Percentiles rank a stretch among this genome's conserved stretches.
These are phyloP conservation scores for Notolepis coatsorum DNA, from an alignment of 2,797 vertebrate species.

Conservation along the genomic window DNA sequence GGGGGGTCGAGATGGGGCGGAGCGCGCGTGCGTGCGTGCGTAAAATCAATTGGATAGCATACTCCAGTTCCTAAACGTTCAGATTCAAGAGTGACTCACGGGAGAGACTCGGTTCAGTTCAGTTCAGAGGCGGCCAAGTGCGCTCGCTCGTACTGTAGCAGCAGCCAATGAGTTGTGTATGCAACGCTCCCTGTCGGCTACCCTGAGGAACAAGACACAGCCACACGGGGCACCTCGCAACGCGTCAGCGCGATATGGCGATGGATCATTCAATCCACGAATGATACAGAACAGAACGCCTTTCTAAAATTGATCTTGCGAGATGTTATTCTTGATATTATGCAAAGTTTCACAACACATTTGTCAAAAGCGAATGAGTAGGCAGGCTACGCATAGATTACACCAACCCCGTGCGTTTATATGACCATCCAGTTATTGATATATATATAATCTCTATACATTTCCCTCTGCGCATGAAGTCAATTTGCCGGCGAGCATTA, in stretches of 20 bases:
- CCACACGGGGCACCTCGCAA: constrained; percentile 16
- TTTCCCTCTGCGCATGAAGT: constrained; percentile 28
- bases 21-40: not conserved
- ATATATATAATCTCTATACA: constrained; percentile 12
- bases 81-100: constrained; percentile 51
- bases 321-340: constrained; percentile 52
- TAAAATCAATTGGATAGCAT: constrained; percentile 27
- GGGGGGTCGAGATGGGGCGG: not conserved
- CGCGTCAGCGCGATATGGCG: constrained; percentile 44
- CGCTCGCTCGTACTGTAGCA: constrained; percentile 48
- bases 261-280: too few species aligned
- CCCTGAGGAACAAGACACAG: constrained; percentile 57
- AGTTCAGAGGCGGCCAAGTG: constrained; percentile 67
- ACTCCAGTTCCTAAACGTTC: constrained; percentile 33
- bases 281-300: constrained; percentile 41
- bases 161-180: constrained; percentile 61
- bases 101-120: constrained; percentile 61
- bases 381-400: constrained; percentile 34
- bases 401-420: constrained; percentile 24
- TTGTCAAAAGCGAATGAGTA: constrained; percentile 20
- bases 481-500: constrained; percentile 27
- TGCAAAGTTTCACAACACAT: constrained; percentile 45
- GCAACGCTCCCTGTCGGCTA: constrained; percentile 85
- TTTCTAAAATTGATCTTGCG: constrained; percentile 35
- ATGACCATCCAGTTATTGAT: not conserved